Base-by-base conservation (phyloP, 2,113 vertebrate species). In the Equus przewalskii region DNA sequence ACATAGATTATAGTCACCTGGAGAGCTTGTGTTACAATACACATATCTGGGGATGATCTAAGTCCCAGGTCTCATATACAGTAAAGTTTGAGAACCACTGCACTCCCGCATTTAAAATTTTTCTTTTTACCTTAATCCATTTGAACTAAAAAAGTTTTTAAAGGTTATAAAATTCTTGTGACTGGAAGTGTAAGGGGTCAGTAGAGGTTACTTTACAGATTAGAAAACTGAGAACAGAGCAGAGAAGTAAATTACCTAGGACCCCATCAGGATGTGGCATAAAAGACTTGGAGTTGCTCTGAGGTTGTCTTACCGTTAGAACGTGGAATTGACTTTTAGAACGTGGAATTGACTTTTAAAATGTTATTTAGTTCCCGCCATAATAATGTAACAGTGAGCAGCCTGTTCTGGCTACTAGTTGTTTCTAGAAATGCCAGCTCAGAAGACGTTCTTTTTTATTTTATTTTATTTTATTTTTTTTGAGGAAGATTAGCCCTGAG, bases 21-120 rank as follows among this genome's bases (percentile, higher is more conserved):
- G 70, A 87, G 75, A 89, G 19, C 4, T 67, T 81, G n/a, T 70
- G 79, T 90, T 93, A 51, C 70, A 70, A 87, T 91, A 78, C 12
- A 22, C 13, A 6, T 26, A 72, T 93, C 75, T 83, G 58, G n/a
- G 33, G 26, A 62, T 62, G 24, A 49, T 80, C 30, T 60, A 78
- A 69, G 54, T 60, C 44, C 21, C 62, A 82, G 60, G 6, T 41
- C 49, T 92, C n/a, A 41, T 58, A 91, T 56, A 70, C 58, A 44
- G 75, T 41, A 92, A 91, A 33, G 12, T 80, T 91, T 72, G n/a
- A 95, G 78, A 97, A 95, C 30, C 60, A 73, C 21, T 92, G 22
- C 51, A 69, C 58, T 80, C 22, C 41, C 88, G 78, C 6, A 72
- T 86, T 91, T 62, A 58, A 5, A 14, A 24, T 33, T 70, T 89